phyloP scores from a whole-genome alignment of 2,113 vertebrate species.

The Monarcha castaneiventris region DNA sequence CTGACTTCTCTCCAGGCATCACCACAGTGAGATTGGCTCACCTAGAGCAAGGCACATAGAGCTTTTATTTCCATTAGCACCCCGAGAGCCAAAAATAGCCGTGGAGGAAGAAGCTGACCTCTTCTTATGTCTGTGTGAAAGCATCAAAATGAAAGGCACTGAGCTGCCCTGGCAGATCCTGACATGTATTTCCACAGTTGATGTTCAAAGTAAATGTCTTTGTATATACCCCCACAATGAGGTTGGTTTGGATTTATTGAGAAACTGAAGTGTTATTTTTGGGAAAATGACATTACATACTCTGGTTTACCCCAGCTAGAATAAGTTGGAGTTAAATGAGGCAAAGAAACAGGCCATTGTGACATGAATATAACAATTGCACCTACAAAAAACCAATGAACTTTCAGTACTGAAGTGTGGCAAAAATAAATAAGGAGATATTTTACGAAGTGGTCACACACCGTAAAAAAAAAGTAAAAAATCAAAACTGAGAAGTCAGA shows the following conservation, averaged over 20 bases:
- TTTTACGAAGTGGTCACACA: neutral
- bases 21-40: neutral
- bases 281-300: neutral
- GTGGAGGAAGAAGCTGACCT: neutral
- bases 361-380: neutral
- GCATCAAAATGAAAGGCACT: neutral
- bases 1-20: neutral
- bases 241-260: neutral
- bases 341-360: neutral
- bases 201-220: neutral
- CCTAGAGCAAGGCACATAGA: neutral
- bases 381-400: neutral
- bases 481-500: neutral
- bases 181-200: neutral
- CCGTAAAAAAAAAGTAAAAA: neutral
- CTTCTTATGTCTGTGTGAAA: neutral
- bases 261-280: neutral
- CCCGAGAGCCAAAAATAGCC: neutral
- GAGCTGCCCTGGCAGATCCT: neutral
- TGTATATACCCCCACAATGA: neutral
- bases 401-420: neutral
- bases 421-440: neutral
- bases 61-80: neutral
- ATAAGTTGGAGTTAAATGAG: neutral
- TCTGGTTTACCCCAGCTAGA: neutral